phyloP scores from a whole-genome alignment of 2,888 invertebrate genomes.

The Drosophila cognata region DNA sequence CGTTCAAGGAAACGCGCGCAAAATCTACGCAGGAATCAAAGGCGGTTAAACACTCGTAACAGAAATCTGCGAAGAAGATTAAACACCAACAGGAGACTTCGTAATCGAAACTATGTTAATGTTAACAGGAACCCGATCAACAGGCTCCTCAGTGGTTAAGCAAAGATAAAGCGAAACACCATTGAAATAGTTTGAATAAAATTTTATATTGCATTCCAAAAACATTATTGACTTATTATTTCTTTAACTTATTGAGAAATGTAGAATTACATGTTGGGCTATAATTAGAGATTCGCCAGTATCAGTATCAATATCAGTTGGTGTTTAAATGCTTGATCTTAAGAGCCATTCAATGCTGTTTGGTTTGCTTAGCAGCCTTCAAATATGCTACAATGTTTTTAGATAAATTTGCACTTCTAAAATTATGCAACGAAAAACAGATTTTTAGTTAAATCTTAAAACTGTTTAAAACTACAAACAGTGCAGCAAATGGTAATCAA shows the following conservation, averaged over 20 bases:
- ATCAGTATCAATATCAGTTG: neutral
- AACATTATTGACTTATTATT: neutral
- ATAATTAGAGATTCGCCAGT: neutral
- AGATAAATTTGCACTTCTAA: neutral
- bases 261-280: neutral
- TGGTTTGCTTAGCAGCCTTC: neutral
- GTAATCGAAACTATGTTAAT: too few species aligned
- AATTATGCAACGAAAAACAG: neutral
- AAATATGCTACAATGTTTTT: neutral
- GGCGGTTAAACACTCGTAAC: too few species aligned
- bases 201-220: neutral
- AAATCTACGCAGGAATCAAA: rapidly evolving
- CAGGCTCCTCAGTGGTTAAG: neutral
- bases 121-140: too few species aligned
- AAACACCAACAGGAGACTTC: rapidly evolving
- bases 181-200: neutral
- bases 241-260: neutral
- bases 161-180: neutral
- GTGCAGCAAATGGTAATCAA: neutral
- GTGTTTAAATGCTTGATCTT: neutral
- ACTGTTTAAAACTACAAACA: neutral
- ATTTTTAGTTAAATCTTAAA: neutral
- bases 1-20: rapidly evolving
- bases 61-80: rapidly evolving
- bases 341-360: neutral